Base-by-base conservation (phyloP, 2,888 invertebrate species). In the Erebia palarica region DNA sequence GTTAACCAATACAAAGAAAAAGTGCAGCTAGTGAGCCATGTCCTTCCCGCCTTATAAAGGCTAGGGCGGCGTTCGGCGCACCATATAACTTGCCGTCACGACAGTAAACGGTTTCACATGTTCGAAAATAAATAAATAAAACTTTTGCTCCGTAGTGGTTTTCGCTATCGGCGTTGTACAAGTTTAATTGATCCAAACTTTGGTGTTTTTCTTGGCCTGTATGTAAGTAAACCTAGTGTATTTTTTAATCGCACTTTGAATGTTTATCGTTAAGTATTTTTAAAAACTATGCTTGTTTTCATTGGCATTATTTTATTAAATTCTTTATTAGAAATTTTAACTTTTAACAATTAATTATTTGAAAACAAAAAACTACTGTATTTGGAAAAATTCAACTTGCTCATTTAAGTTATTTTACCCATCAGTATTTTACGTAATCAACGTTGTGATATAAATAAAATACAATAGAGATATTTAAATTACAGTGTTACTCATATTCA, bases 11-110 rank as follows among this genome's bases (percentile, higher is more conserved):
- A 70, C 27, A 65, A 53, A 65, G 64, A 18, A 60, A 63, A 68
- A 68, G 61, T 71, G 55, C 69, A 71, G 44, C 73, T 67, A 69
- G 55, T 36, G 58, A 55, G 70, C 68, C 68, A 66, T 14, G 49
- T 69, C 72, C 64, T 69, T 74, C 68, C 70, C 70, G 72, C 69
- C 72, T 84, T 91, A 91, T 91, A 91, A 91, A 89, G 83, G 86
- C 83, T 82, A 72, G 82, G 80, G 79, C 85, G 83, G 78, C 78
- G 77, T 74, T 76, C 74, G 77, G 79, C 84, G 82, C 83, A 79
- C 78, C 86, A 88, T 84, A 88, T 53, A 61, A 68, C 51, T 60
- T 51, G 51, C 53, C 60, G 68, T 21, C 68, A 61, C 60, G 47
- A 58, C 18, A 59, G 59, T 67, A n/a, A 59, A 67, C 67, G 59